Evolutionary conservation across 2,113 vertebrate species (phyloP).

Genomic region (Tichodroma muraria): DNA sequence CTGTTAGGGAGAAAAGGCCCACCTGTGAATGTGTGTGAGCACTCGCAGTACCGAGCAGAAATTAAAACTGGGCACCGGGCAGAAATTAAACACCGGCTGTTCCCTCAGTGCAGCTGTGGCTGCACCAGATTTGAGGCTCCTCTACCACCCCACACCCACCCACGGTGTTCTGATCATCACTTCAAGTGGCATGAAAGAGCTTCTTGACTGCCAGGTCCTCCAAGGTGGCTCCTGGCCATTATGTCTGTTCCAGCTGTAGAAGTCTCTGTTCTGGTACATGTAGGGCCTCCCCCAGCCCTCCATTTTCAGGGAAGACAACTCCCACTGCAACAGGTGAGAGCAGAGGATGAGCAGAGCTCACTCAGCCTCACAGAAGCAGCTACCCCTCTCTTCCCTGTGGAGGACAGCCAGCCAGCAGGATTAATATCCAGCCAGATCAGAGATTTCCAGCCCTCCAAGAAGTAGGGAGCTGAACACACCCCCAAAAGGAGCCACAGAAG

Average conservation of each 20-base stretch:
- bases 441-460: not conserved
- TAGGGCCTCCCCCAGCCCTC: not conserved
- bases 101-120: not conserved
- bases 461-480: not conserved
- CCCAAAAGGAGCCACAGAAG: not conserved
- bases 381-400: not conserved
- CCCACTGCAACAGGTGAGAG: not conserved
- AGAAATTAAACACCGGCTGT: not conserved
- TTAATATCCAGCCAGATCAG: not conserved
- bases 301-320: not conserved
- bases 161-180: not conserved
- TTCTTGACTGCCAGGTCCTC: not conserved
- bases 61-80: not conserved
- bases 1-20: not conserved
- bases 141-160: not conserved
- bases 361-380: not conserved
- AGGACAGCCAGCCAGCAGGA: not conserved
- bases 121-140: not conserved
- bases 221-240: not conserved
- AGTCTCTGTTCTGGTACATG: not conserved
- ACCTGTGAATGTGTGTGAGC: rapidly evolving
- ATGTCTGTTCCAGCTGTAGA: not conserved
- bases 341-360: not conserved
- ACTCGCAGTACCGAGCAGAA: rapidly evolving
- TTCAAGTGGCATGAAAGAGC: not conserved